Conservation (phyloP, 2,888 invertebrate genomes). For the Drosophila stalkeri region DNA sequence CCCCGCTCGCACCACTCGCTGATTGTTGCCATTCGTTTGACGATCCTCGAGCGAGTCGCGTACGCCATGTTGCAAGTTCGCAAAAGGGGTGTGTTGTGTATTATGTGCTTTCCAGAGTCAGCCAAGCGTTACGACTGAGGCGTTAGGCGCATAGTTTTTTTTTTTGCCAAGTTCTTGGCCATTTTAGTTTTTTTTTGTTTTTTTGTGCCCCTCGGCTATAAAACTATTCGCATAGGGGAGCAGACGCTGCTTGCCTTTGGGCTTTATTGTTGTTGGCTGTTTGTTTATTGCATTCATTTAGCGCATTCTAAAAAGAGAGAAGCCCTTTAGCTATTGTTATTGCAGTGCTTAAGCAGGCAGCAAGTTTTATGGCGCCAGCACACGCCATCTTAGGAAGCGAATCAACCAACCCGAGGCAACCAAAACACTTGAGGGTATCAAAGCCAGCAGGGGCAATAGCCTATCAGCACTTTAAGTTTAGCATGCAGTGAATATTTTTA, state of each 20-base stretch:
- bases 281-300: constrained; percentile 73
- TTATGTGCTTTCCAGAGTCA: constrained; percentile 22
- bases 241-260: constrained; percentile 1
- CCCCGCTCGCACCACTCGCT: constrained; percentile 17
- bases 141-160: background rate
- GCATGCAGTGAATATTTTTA: background rate
- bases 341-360: constrained; percentile 42
- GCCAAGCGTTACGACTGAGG: constrained; percentile 41
- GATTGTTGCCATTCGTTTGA: constrained; percentile 73
- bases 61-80: constrained; percentile 47
- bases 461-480: constrained; percentile 14
- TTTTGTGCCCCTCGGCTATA: constrained; percentile 20
- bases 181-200: constrained; percentile 13
- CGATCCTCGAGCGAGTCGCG: constrained; percentile 54
- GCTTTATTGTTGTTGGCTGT: constrained; percentile 30
- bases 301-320: constrained; percentile 44
- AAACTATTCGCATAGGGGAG: constrained; percentile 37
- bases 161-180: constrained; percentile 21
- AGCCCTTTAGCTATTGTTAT: constrained; percentile 26
- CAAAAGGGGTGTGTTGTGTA: constrained; percentile 22
- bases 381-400: constrained; percentile 60
- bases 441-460: constrained; percentile 4
- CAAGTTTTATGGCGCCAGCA: constrained; percentile 57
- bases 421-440: background rate
- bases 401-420: constrained; percentile 17